Conservation (phyloP, 1,140 invertebrate genomes). For the Anthonomus grandis region DNA sequence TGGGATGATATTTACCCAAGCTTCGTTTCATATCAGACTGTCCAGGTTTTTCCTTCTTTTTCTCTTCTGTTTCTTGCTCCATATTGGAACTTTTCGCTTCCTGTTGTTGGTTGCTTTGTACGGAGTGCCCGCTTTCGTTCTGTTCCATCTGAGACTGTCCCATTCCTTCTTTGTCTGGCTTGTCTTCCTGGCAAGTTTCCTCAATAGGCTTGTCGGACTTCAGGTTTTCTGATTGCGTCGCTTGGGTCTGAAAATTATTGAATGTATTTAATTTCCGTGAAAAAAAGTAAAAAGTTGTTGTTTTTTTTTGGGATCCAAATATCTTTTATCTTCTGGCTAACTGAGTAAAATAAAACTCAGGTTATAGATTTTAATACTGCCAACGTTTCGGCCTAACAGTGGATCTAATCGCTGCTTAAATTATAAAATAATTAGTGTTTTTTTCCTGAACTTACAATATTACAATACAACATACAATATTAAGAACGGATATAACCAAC, state of each 20-base stretch:
- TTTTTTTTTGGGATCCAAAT: no score
- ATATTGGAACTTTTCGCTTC: constrained; percentile 36
- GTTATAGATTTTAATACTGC: no score
- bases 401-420: no score
- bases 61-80: constrained; percentile 39
- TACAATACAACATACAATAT: no score
- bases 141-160: constrained; percentile 54
- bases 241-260: constrained; percentile 45
- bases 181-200: constrained; percentile 47
- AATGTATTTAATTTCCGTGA: no score
- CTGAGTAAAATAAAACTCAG: no score
- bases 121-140: constrained; percentile 51
- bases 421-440: no score
- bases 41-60: constrained; percentile 52
- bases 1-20: constrained; percentile 35
- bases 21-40: constrained; percentile 51
- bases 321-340: no score
- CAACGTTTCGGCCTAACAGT: no score
- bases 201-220: constrained; percentile 42
- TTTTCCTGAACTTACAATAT: no score
- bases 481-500: no score
- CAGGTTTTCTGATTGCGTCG: constrained; percentile 46
- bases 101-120: constrained; percentile 44
- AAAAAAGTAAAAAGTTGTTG: no score
- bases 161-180: constrained; percentile 50